These are phyloP conservation scores for Ptilonorhynchus violaceus DNA, from an alignment of 2,113 vertebrate genomes.

Conservation along the genomic window DNA sequence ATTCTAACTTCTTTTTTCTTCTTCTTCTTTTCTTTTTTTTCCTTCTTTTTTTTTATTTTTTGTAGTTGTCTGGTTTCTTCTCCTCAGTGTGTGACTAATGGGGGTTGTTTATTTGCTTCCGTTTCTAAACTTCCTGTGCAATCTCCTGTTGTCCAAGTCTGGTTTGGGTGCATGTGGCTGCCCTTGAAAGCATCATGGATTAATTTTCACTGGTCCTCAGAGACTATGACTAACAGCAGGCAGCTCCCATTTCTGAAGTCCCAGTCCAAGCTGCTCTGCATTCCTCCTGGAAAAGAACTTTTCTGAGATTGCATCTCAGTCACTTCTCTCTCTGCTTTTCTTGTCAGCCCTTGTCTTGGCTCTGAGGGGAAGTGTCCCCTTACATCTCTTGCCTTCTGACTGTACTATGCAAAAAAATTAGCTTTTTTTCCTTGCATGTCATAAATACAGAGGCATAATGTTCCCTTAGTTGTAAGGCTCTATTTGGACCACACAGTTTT, in stretches of 20 bases:
- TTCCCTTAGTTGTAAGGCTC: not conserved
- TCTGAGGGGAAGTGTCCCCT: not conserved
- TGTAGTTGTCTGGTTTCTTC: not conserved
- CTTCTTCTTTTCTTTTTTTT: too few relatives aligned
- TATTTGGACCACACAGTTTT: not conserved
- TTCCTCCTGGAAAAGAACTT: not conserved
- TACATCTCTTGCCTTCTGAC: not conserved
- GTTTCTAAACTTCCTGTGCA: not conserved
- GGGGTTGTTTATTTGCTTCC: not conserved
- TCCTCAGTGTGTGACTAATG: not conserved
- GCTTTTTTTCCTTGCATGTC: not conserved
- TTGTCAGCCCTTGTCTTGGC: not conserved
- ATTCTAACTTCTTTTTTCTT: not conserved
- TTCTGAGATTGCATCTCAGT: not conserved
- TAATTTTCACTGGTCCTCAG: not conserved
- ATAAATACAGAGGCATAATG: not conserved
- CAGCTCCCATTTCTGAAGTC: not conserved
- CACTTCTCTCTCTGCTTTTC: not conserved
- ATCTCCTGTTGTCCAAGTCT: not conserved
- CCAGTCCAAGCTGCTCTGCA: not conserved
- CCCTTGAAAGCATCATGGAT: not conserved
- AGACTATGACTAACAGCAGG: not conserved
- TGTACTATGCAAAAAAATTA: not conserved
- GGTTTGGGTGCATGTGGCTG: fast-evolving
- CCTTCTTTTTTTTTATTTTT: not conserved